These are phyloP conservation scores for Heteromyza rotundicornis DNA, from an alignment of 2,888 invertebrate species.

Conservation along the genomic window DNA sequence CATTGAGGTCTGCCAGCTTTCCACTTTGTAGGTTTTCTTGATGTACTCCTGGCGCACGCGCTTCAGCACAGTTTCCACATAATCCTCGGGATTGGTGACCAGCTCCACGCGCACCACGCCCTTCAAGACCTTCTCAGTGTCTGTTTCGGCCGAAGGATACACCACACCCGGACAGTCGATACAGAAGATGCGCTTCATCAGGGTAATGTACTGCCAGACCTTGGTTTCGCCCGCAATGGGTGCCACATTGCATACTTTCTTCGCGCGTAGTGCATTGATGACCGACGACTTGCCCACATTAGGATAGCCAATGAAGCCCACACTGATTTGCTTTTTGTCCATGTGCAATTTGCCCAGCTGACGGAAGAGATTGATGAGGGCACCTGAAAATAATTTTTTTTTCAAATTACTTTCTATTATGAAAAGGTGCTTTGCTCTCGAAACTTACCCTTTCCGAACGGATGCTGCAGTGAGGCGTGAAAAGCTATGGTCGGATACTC, in stretches of 20 bases:
- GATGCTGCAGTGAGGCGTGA: constrained; percentile 97
- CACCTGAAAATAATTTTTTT: no score
- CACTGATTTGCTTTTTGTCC: constrained; percentile 98
- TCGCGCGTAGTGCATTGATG: constrained; percentile 93
- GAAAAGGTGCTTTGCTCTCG: fast-evolving
- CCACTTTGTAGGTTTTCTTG: constrained; percentile 86
- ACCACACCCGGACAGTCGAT: constrained; percentile 99
- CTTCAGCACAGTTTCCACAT: constrained; percentile 84
- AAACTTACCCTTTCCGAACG: constrained; percentile 87
- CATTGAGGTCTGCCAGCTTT: constrained; percentile 77
- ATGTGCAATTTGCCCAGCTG: constrained; percentile 95
- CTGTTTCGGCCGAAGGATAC: constrained; percentile 94
- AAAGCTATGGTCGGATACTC: constrained; percentile 99
- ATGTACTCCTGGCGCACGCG: constrained; percentile 90
- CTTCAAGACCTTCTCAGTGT: constrained; percentile 93
- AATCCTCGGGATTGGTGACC: constrained; percentile 93
- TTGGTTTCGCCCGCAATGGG: constrained; percentile 98
- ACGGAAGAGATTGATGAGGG: constrained; percentile 91
- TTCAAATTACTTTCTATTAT: no score
- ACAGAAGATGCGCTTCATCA: constrained; percentile 95
- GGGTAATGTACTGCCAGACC: constrained; percentile 99
- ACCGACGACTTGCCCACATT: constrained; percentile 99
- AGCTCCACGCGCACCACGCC: constrained; percentile 97
- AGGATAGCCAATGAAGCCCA: constrained; percentile 98
- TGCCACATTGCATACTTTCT: constrained; percentile 98